A percentile compares a stretch with the other conserved stretches of the same genome.
Evolutionary conservation across 2,113 vertebrate species (phyloP).

Genomic region (Gallinago paraguaiae): DNA sequence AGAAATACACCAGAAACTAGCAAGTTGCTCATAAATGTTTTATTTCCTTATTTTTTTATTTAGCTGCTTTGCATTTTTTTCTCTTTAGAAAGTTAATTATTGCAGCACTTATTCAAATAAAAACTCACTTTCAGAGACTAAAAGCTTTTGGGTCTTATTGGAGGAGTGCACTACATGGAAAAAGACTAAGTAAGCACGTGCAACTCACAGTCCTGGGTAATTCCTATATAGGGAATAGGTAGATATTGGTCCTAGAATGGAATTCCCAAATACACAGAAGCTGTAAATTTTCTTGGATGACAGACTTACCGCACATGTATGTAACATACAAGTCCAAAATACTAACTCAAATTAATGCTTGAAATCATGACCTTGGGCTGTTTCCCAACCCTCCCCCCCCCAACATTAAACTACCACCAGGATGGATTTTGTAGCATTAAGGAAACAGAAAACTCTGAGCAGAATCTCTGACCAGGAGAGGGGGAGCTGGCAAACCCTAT

Average conservation of each 20-base stretch:
- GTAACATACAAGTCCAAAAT: not conserved
- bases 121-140: not conserved
- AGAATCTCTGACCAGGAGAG: not conserved
- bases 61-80: not conserved
- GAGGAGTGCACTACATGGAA: not conserved
- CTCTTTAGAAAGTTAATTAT: not conserved
- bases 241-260: not conserved
- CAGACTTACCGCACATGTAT: accelerated
- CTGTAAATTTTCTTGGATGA: not conserved
- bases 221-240: not conserved
- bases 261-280: not conserved
- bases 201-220: not conserved
- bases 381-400: not conserved
- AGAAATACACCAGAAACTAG: not conserved
- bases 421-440: not conserved
- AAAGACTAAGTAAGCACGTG: not conserved
- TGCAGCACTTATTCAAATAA: not conserved
- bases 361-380: not conserved
- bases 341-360: not conserved
- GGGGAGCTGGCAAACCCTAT: not conserved
- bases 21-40: not conserved
- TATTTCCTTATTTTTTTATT: not conserved
- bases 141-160: not conserved
- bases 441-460: not conserved
- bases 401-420: not conserved